A percentile compares a stretch with the other conserved stretches of the same genome.
phyloP scores from a whole-genome alignment of 1,140 invertebrate genomes.

The Cotesia glomerata region DNA sequence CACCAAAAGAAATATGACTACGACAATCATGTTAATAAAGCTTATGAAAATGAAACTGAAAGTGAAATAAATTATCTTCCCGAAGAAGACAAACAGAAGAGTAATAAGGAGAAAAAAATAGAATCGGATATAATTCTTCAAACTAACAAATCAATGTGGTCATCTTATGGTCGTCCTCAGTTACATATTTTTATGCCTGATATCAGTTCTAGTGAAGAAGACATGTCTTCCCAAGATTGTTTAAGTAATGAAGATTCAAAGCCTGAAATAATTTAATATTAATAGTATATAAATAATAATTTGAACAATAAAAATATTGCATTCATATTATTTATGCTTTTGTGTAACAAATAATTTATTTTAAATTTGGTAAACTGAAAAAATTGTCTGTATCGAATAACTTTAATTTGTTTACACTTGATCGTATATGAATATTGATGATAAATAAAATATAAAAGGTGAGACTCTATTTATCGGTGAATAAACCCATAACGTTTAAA shows the following conservation, averaged over 20 bases:
- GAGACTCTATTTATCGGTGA: background rate
- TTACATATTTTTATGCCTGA: slow-evolving; percentile 75
- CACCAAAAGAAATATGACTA: slow-evolving; percentile 9
- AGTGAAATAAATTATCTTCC: background rate
- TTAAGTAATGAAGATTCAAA: slow-evolving; percentile 23
- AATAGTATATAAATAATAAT: background rate
- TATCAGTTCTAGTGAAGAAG: slow-evolving; percentile 46
- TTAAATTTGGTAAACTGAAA: too few relatives aligned
- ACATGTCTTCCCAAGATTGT: slow-evolving; percentile 49
- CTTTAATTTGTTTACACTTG: too few relatives aligned
- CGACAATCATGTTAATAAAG: background rate
- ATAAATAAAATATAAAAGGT: background rate
- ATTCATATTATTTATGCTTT: slow-evolving; percentile 12
- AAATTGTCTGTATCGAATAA: too few relatives aligned
- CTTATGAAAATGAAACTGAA: background rate
- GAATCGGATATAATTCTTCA: background rate
- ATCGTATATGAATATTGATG: too few relatives aligned
- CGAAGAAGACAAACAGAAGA: background rate
- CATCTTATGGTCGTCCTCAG: slow-evolving; percentile 52
- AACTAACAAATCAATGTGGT: slow-evolving; percentile 25
- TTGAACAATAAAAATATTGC: background rate
- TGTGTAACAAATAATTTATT: background rate
- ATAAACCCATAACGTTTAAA: background rate
- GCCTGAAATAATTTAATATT: slow-evolving; percentile 1
- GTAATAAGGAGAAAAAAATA: background rate